These are phyloP conservation scores for Sinodicranocentrus sp. DNA, from an alignment of 2,888 invertebrate genomes.

Conservation along the genomic window DNA sequence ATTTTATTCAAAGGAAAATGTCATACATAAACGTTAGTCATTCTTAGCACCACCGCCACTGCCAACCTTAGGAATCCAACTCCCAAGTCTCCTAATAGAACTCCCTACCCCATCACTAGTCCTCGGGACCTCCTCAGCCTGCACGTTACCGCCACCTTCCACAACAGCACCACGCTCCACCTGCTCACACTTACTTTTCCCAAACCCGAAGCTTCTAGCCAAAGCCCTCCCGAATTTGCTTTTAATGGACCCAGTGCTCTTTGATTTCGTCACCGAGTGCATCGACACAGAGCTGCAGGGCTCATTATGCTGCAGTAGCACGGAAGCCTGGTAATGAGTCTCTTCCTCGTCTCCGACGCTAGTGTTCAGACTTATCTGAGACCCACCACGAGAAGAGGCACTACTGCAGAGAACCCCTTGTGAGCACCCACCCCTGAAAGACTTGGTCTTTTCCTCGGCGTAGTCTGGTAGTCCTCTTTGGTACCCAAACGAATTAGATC, in stretches of 20 bases:
- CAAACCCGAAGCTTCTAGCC: neutral
- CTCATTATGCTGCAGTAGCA: too few relatives aligned
- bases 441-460: neutral
- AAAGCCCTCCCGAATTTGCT: slow-evolving; percentile 28
- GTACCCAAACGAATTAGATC: slow-evolving; percentile 63
- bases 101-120: neutral
- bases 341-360: neutral
- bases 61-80: slow-evolving; percentile 7
- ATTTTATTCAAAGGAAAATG: neutral
- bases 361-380: neutral
- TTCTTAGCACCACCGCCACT: neutral
- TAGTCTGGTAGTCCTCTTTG: neutral
- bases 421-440: neutral
- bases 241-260: slow-evolving; percentile 71
- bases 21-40: neutral
- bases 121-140: neutral
- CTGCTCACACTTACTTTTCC: neutral
- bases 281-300: neutral
- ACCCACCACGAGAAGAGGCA: neutral
- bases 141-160: neutral
- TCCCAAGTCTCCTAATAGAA: slow-evolving; percentile 6
- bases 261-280: slow-evolving; percentile 66
- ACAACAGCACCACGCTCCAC: neutral
- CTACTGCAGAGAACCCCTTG: too few relatives aligned
- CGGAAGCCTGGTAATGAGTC: too few relatives aligned